Evolutionary conservation across 2,113 vertebrate genomes (phyloP), one percentile per base, ranked within the genome.

Genomic region (Halcyon senegalensis): DNA sequence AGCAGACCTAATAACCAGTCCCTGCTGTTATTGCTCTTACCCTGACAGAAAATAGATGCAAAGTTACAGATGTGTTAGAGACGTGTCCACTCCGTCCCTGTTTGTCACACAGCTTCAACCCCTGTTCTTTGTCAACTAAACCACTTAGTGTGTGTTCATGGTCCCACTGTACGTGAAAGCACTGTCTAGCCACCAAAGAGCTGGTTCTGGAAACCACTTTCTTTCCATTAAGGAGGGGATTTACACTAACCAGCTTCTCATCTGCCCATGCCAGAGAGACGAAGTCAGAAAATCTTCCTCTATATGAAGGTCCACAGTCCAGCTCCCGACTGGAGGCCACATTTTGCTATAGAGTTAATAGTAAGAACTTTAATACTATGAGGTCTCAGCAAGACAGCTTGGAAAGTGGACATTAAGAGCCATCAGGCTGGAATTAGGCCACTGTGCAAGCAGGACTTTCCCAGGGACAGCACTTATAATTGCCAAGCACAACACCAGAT

Each of bases 361-460:
- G 13, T 7, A 82, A 68, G 62, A 72, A 19, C 6, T 81, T 84
- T 48, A 14, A 11, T 92, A 31, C 73, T 90, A 27, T 56, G 51
- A 31, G 58, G 13, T 21, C 79, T 44, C 60, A 84, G 68, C 28
- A 87, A 74, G 58, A 31, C 39, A 69, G 35, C 25, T 21, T 81
- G 60, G 68, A 75, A 51, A 83, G 48, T 67, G 90, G 62, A 68
- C 17, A 2, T 58, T 50, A 55, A 84, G 62, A 90, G n/a, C 48
- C 68, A 53, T 93, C 69, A 84, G 74, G 51, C 43, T 92, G 80
- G 79, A 96, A 84, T 83, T 84, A 96, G 83, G 87, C 87, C 87
- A 69, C 74, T 95, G 85, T 67, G 46, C 63, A 89, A 94, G 88
- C 60, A 96, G 73, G 95, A 96, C 66, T 94, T 97, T 96, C 94